Percentiles rank a stretch among this genome's conserved stretches.
phyloP scores from a whole-genome alignment of 2,113 vertebrate species.

The Oophaga pumilio region DNA sequence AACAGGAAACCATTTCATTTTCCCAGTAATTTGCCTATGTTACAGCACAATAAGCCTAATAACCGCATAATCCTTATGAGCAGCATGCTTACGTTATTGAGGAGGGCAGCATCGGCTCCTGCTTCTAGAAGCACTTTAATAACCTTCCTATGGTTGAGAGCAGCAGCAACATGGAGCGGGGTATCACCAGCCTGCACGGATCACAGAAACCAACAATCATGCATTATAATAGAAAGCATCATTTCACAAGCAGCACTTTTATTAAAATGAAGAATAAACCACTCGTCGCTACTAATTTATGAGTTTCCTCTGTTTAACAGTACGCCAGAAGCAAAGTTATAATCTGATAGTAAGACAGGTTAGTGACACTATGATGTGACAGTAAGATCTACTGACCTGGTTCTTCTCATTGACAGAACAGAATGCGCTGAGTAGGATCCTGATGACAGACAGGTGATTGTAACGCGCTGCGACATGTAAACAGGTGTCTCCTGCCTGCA shows the following conservation, averaged over 20 bases:
- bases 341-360: not conserved
- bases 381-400: constrained; percentile 80
- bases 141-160: constrained; percentile 93
- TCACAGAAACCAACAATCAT: not conserved
- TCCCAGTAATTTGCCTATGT: not conserved
- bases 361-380: not conserved
- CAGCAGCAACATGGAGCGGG: constrained; percentile 88
- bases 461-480: constrained; percentile 93
- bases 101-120: constrained; percentile 81
- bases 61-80: not conserved
- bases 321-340: not conserved
- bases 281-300: too few species aligned
- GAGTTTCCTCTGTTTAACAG: too few species aligned
- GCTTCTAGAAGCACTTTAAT: constrained; percentile 89
- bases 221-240: not conserved
- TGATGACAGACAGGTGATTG: constrained; percentile 90
- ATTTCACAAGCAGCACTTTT: too few species aligned
- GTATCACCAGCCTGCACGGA: constrained; percentile 85
- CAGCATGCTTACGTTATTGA: constrained; percentile 83
- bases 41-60: not conserved
- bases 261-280: too few species aligned
- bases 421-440: constrained; percentile 90
- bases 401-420: constrained; percentile 95
- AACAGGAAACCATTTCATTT: not conserved
- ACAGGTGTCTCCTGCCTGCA: constrained; percentile 91